phyloP scores from a whole-genome alignment of 2,113 vertebrate genomes.

The Maccullochella peelii region DNA sequence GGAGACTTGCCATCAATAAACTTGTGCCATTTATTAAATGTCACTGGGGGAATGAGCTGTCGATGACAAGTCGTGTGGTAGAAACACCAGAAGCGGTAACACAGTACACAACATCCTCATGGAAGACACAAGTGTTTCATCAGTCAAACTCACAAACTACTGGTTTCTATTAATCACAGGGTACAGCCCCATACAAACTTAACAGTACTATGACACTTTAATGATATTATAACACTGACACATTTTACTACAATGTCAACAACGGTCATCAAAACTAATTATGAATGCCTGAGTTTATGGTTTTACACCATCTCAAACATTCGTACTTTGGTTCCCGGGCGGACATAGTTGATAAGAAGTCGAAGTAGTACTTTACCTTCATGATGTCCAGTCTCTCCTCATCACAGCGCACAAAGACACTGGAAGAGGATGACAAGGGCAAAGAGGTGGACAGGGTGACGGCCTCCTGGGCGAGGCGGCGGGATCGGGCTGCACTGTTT shows the following conservation, averaged over 20 bases:
- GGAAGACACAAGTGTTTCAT: not conserved
- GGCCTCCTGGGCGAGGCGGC: constrained; percentile 96
- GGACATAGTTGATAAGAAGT: too few relatives aligned
- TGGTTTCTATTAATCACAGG: constrained; percentile 1
- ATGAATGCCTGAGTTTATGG: not conserved
- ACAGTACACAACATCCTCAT: not conserved
- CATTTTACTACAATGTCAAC: not conserved
- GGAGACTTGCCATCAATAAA: constrained; percentile 64
- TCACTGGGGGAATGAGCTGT: constrained; percentile 63
- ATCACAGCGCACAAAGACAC: constrained; percentile 97
- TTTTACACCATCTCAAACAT: not conserved
- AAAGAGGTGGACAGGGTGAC: constrained; percentile 98
- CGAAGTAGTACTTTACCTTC: constrained; percentile 87
- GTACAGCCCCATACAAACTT: not conserved
- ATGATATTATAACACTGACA: not conserved
- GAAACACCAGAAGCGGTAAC: constrained; percentile 1
- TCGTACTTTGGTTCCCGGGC: not conserved
- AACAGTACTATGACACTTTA: not conserved
- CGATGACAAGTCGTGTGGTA: constrained; percentile 10
- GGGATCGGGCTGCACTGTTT: constrained; percentile 95
- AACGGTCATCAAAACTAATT: not conserved
- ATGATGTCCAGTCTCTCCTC: constrained; percentile 98
- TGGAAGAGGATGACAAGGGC: constrained; percentile 96
- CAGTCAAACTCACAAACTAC: not conserved
- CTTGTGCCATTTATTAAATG: constrained; percentile 66